Percentiles rank a stretch among this genome's conserved stretches.
Conservation (phyloP, 2,113 vertebrate genomes). For the Tinamus guttatus region DNA sequence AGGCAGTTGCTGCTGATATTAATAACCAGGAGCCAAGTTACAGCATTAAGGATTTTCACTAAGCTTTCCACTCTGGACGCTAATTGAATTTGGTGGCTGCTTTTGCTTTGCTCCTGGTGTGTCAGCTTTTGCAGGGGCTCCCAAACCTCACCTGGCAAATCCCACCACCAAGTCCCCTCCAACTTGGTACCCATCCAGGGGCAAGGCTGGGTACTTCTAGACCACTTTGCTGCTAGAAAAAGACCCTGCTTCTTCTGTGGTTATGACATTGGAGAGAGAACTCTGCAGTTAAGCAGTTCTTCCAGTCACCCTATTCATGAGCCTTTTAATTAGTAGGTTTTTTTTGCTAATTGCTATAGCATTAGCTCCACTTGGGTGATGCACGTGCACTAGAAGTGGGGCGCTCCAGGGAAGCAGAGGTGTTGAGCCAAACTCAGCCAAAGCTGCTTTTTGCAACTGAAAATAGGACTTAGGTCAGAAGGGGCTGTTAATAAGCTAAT, state of each 20-base stretch:
- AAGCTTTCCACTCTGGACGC: not conserved
- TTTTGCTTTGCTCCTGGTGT: not conserved
- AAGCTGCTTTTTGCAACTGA: not conserved
- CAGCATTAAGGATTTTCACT: not conserved
- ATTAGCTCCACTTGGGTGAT: not conserved
- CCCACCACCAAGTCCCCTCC: not conserved
- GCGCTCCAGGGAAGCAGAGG: not conserved
- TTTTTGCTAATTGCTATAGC: not conserved
- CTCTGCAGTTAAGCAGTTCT: not conserved
- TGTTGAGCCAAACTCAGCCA: not conserved
- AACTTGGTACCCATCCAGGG: not conserved
- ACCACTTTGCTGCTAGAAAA: not conserved
- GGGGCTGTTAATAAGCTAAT: not conserved
- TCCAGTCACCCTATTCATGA: conserved; percentile 15
- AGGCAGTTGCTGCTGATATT: not conserved
- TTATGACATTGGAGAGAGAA: not conserved
- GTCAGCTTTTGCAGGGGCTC: not conserved
- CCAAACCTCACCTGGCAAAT: not conserved
- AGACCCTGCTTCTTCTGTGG: not conserved
- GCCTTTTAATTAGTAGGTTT: conserved; percentile 33
- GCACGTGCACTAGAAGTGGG: not conserved
- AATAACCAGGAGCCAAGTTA: not conserved
- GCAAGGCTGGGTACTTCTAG: not conserved
- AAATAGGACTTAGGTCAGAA: not conserved
- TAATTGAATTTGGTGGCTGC: not conserved